Base-by-base conservation (phyloP, 2,888 invertebrate species). In the Zhuqinia jingwanae region DNA sequence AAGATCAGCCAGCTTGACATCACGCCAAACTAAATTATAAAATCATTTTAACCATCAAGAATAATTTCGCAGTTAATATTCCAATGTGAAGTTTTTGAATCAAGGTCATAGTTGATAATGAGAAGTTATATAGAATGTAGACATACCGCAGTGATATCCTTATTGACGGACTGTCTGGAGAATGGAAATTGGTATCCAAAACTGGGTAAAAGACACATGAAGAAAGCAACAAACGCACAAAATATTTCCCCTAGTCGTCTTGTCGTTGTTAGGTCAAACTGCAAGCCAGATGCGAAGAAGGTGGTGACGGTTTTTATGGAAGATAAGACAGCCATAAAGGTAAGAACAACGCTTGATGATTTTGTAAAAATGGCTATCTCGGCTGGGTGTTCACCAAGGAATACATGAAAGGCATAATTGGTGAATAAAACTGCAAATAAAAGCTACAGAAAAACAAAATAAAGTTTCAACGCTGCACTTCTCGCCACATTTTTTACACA, bases 1-100 rank as follows among this genome's bases (percentile, higher is more conserved):
- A 85, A 65, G 42, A 85, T 76, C n/a, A 85, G 60, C 85, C 85
- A 85, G 27, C 85, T 85, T 11, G 85, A 20, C 85, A 85, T 85
- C 2, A 85, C 85, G 5, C 75, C 85, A 75, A 85, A 85, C 85
- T 85, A 25, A 11, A 73, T 47, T 1, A 25, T 47, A 50, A 22
- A 42, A 42, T 45, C 13, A 8, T 63, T n/a, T n/a, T n/a, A n/a
- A n/a, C n/a, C n/a, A n/a, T n/a, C n/a, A n/a, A n/a, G n/a, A n/a
- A n/a, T n/a, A n/a, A n/a, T n/a, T n/a, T n/a, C n/a, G n/a, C n/a
- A n/a, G n/a, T n/a, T n/a, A n/a, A n/a, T n/a, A n/a, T n/a, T n/a
- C n/a, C n/a, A n/a, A n/a, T n/a, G n/a, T n/a, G n/a, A n/a, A n/a
- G n/a, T n/a, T n/a, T n/a, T n/a, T n/a, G n/a, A n/a, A n/a, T n/a